A percentile compares a stretch with the other conserved stretches of the same genome.
Conservation (phyloP, 2,113 vertebrate species). For the Platycercus adscitus region DNA sequence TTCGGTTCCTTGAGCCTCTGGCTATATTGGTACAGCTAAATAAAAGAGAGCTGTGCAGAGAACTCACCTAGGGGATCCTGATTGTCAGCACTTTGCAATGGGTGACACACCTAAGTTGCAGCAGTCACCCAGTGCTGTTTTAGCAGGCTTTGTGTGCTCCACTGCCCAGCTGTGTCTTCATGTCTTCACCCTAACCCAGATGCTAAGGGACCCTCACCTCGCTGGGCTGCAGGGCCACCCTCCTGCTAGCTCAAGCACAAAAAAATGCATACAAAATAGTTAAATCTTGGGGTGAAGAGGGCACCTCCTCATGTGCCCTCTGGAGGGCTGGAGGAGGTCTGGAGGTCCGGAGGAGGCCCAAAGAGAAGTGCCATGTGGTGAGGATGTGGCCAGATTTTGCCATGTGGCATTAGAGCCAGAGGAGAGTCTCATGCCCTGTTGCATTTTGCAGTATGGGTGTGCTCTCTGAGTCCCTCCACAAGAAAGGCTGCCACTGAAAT, state of each 20-base stretch:
- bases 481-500: neutral
- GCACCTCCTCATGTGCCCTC: no score
- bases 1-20: neutral
- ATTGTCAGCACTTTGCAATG: neutral
- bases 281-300: neutral
- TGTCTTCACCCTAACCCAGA: neutral
- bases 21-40: neutral
- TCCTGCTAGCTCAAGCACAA: neutral
- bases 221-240: neutral
- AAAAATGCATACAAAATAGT: neutral
- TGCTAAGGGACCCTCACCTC: neutral
- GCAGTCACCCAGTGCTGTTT: neutral
- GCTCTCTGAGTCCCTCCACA: neutral
- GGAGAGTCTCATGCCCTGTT: neutral
- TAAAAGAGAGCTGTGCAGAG: neutral
- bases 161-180: neutral
- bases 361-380: neutral
- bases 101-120: neutral
- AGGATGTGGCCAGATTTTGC: neutral
- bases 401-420: neutral
- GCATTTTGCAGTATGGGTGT: neutral
- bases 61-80: fast-evolving
- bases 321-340: neutral
- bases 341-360: neutral
- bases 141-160: neutral